Base-by-base conservation (phyloP, 2,888 invertebrate genomes). In the Amphipyra berbera region DNA sequence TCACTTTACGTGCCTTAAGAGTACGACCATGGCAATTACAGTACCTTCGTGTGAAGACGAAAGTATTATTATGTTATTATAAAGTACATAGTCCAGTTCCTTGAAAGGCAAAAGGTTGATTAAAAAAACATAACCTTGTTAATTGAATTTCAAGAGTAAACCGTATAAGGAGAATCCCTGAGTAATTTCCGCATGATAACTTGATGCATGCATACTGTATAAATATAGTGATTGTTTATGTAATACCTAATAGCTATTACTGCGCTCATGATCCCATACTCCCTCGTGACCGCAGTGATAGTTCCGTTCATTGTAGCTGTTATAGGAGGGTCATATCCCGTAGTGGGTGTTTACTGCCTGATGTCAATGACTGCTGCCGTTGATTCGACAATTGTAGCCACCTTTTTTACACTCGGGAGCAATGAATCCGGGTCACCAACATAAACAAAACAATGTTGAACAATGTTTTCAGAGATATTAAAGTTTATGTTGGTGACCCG, bases 1-100 rank as follows among this genome's bases (percentile, higher is more conserved):
- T 63, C 46, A 53, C 41, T 58, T 70, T 14, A 46, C 55, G 38
- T 12, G 30, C 12, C 10, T 45, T n/a, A 48, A 27, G 12, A 53
- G 38, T 41, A 38, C 35, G 14, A 70, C 68, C 57, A 45, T 52
- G 30, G 68, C 42, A 60, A 60, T 68, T 69, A 55, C 9, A 7
- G 15, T 45, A 41, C 15, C 37, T 37, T 37, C 37, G 10, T 37
- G 3, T 33, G 41, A 40, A 35, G 35, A 65, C 42, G 38, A 7
- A 37, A 47, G 38, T 47, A 38, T 50, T 56, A 46, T 41, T 41
- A 45, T 35, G 10, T 47, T 13, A 53, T 40, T 44, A 47, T 13
- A 9, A 40, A 10, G 27, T 15, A 38, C 27, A 15, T n/a, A 33
- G 37, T 55, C 54, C 15, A 33, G 37, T 55, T 58, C 15, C 55